Base-by-base conservation (phyloP, 2,113 vertebrate species). In the Esox niger region DNA sequence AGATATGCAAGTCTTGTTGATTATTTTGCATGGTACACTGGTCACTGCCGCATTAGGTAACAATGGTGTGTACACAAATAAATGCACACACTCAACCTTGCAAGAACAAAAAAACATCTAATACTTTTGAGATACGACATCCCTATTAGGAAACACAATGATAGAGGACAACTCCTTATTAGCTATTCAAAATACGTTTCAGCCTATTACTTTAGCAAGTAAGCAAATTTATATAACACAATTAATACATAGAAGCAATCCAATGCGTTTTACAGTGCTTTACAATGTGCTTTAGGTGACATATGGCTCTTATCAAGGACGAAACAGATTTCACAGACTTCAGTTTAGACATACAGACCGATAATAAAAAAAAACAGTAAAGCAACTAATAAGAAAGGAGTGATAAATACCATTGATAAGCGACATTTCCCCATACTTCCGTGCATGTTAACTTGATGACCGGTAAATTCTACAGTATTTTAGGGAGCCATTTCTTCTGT, bases 381-480 rank as follows among this genome's bases (percentile, higher is more conserved):
- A n/a, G n/a, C n/a, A n/a, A n/a, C 23, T 15, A 54, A 17, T 35
- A 32, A 66, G 23, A 21, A 52, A 29, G 15, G 20, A 11, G 20
- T 21, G 2, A 62, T 2, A 31, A 78, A 59, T 85, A 92, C 91
- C 91, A 91, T 88, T 0, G 90, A 86, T 52, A 91, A 73, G 3
- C 90, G 82, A 80, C 84, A 91, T 82, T 88, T 91, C 0, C 86
- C 83, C 90, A 89, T 91, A 35, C 70, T 74, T 52, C 30, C 35
- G 23, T 35, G 32, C 6, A n/a, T 20, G 23, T 61, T 35, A 10
- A 35, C 8, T 33, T 29, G 59, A 8, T 30, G 29, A 59, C 30
- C 17, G 17, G 5, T 59, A 21, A 35, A 38, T 3, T n/a, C 23
- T 61, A 8, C 21, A 33, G 32, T 61, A 35, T 1, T 61, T 61